Evolutionary conservation across 2,113 vertebrate genomes (phyloP).

Genomic region (Dermatemys mawii): DNA sequence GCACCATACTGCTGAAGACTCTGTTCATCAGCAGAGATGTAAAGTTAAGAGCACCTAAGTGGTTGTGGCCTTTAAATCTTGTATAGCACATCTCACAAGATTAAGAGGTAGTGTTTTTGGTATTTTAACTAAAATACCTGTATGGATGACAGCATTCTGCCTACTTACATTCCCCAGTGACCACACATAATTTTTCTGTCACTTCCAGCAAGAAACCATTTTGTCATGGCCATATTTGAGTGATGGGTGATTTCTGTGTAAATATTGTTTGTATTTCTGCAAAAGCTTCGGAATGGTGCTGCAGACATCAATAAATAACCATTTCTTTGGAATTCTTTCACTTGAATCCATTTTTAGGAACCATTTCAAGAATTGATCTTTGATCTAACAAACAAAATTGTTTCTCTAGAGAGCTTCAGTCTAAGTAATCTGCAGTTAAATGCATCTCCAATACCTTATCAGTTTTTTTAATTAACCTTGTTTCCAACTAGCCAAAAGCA

Average conservation of each 20-base stretch:
- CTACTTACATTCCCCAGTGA: too few relatives aligned
- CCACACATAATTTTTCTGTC: too few relatives aligned
- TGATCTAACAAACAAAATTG: not conserved
- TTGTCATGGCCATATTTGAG: not conserved
- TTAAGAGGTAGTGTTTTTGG: too few relatives aligned
- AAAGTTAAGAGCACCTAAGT: too few relatives aligned
- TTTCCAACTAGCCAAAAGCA: not conserved
- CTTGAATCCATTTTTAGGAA: not conserved
- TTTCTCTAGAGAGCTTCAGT: not conserved
- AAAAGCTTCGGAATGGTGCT: not conserved
- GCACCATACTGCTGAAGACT: too few relatives aligned
- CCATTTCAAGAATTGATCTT: not conserved
- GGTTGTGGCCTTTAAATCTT: too few relatives aligned
- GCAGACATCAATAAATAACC: not conserved
- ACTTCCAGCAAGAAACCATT: too few relatives aligned
- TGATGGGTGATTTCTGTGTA: not conserved
- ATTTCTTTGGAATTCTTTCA: not conserved
- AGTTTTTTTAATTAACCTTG: accelerated
- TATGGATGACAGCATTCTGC: too few relatives aligned
- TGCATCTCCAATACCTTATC: not conserved
- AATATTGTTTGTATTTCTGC: not conserved
- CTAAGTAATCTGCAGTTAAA: not conserved
- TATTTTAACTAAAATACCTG: too few relatives aligned
- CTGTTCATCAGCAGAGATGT: too few relatives aligned
- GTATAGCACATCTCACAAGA: too few relatives aligned